Evolutionary conservation across 2,888 invertebrate genomes (phyloP).

Genomic region (Synergus umbraculus): DNA sequence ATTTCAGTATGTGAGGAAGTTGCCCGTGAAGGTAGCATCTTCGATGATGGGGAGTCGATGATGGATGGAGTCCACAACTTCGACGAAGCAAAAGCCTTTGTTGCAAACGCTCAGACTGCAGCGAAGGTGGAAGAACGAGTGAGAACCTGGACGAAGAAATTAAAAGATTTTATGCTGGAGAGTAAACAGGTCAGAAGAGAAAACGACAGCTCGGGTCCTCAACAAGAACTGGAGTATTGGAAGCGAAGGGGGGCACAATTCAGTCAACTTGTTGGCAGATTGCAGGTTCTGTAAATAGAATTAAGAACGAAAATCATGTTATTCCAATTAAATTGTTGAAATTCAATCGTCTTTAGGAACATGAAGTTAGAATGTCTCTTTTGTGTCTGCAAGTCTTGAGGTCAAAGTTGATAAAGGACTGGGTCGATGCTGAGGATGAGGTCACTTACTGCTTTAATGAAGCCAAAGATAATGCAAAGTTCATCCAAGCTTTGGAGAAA

Average conservation of each 20-base stretch:
- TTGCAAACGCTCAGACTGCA: constrained; percentile 82
- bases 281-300: constrained; percentile 79
- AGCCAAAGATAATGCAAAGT: constrained; percentile 96
- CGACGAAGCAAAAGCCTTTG: constrained; percentile 84
- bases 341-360: constrained; percentile 77
- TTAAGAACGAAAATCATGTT: background rate
- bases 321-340: constrained; percentile 15
- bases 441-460: constrained; percentile 97
- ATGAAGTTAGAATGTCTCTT: constrained; percentile 88
- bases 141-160: constrained; percentile 87
- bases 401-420: constrained; percentile 88
- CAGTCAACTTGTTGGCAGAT: constrained; percentile 88
- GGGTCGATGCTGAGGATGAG: constrained; percentile 92
- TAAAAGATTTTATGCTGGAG: constrained; percentile 89
- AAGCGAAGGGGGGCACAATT: constrained; percentile 96
- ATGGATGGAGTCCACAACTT: constrained; percentile 82
- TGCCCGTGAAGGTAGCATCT: constrained; percentile 87
- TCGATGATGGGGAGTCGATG: constrained; percentile 84
- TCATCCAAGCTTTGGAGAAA: constrained; percentile 94
- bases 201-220: constrained; percentile 94
- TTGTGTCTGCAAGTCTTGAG: constrained; percentile 86
- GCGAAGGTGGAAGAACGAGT: constrained; percentile 85
- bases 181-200: constrained; percentile 95
- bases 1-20: constrained; percentile 89
- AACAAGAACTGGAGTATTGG: constrained; percentile 98